These are phyloP conservation scores for Cepaea hortensis DNA, from an alignment of 2,888 invertebrate species.

Conservation along the genomic window DNA sequence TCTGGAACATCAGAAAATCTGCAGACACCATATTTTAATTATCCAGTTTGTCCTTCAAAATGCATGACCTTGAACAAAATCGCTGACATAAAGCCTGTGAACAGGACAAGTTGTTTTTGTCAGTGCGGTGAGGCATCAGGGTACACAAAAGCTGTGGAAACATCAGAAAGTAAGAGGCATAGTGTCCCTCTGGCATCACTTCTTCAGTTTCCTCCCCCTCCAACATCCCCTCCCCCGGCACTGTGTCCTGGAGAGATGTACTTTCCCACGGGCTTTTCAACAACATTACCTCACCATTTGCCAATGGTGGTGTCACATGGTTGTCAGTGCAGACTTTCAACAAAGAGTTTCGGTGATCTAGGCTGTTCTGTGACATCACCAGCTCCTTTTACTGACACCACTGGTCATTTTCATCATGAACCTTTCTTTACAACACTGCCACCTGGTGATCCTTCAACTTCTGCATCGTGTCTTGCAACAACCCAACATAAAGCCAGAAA, in stretches of 20 bases:
- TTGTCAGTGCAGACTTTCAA: background rate
- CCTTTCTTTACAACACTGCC: background rate
- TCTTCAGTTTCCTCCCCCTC: conserved; percentile 12
- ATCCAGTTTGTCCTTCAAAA: background rate
- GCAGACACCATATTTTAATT: background rate
- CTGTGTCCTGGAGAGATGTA: background rate
- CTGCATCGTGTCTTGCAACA: background rate
- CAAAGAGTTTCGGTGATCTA: background rate
- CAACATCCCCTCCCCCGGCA: conserved; percentile 3
- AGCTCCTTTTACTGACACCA: background rate
- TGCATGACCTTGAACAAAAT: background rate
- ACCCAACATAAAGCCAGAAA: background rate
- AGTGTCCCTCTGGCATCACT: conserved; percentile 18
- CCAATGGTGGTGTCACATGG: no score
- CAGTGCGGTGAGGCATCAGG: background rate
- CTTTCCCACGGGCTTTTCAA: background rate
- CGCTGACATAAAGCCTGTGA: background rate
- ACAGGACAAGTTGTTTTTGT: background rate
- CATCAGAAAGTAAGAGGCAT: background rate
- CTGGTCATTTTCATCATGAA: background rate
- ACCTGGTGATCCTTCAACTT: background rate
- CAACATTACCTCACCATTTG: background rate
- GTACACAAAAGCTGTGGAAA: background rate
- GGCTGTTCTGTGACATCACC: background rate
- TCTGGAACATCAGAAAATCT: background rate